Percentiles rank a stretch among this genome's conserved stretches.
These are phyloP conservation scores for Gastracanthus pulcherrimus DNA, from an alignment of 2,888 invertebrate genomes.

Conservation along the genomic window DNA sequence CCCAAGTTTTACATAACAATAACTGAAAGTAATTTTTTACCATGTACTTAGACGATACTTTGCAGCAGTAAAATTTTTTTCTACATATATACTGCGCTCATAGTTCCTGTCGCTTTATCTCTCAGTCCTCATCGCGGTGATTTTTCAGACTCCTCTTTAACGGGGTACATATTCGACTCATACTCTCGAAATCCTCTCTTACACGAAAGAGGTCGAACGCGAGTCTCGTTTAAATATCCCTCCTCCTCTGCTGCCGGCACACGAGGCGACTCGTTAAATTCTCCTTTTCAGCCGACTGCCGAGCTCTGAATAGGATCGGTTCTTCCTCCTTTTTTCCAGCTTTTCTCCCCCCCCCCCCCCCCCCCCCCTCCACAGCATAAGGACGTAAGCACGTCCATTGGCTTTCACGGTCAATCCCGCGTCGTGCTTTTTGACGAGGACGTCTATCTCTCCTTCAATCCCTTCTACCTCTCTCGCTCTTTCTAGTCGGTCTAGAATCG, in stretches of 20 bases:
- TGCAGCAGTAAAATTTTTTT: not conserved
- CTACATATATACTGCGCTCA: not conserved
- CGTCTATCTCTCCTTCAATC: not conserved
- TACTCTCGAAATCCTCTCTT: constrained; percentile 37
- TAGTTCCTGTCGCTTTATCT: not conserved
- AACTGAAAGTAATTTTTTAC: too few species aligned
- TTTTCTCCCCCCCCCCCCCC: not conserved
- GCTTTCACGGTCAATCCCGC: constrained; percentile 61
- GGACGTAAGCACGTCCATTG: constrained; percentile 45
- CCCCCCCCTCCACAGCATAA: not conserved
- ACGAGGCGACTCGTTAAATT: constrained; percentile 63
- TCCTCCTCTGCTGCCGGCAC: constrained; percentile 34
- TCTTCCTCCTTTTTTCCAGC: constrained; percentile 4
- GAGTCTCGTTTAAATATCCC: constrained; percentile 57
- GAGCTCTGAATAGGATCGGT: constrained; percentile 19
- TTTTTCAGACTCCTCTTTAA: not conserved
- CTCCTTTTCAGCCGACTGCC: constrained; percentile 56
- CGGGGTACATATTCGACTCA: not conserved
- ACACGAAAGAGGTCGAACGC: constrained; percentile 58
- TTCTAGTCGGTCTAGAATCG: not conserved
- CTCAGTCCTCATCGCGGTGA: not conserved
- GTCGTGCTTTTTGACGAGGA: constrained; percentile 47
- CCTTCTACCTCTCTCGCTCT: not conserved
- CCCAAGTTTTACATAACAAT: too few species aligned
- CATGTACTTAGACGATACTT: too few species aligned